Conservation (phyloP, 2,113 vertebrate species). For the Galeopterus variegatus region DNA sequence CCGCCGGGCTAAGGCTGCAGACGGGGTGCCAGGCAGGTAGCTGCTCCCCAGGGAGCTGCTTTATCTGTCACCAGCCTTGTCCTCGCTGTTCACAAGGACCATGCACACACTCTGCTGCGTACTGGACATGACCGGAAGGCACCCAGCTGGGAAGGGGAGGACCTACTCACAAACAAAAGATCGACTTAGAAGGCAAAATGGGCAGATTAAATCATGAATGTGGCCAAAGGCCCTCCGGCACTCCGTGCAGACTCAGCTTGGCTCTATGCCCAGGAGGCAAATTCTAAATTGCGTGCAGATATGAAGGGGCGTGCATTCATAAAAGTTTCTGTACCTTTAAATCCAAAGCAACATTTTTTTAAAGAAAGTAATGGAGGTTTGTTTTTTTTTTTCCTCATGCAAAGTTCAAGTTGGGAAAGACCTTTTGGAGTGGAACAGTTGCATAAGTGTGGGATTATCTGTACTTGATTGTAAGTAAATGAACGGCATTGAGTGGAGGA, state of each 20-base stretch:
- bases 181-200: background rate
- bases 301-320: accelerated
- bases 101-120: no score
- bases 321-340: conserved; percentile 31
- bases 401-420: conserved; percentile 78
- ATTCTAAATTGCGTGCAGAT: background rate
- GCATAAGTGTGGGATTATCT: conserved; percentile 78
- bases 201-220: accelerated
- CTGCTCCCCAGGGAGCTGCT: no score
- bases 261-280: accelerated
- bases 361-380: background rate
- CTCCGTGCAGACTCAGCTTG: accelerated
- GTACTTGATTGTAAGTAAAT: conserved; percentile 75
- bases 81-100: background rate
- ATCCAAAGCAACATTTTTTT: background rate
- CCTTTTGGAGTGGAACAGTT: conserved; percentile 66
- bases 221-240: background rate
- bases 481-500: background rate
- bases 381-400: conserved; percentile 9
- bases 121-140: background rate
- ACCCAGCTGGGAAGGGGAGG: background rate
- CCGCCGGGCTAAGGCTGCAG: accelerated
- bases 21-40: background rate
- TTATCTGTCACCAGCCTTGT: background rate
- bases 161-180: background rate